These are phyloP conservation scores for Oncopodura yosiiana DNA, from an alignment of 1,140 invertebrate genomes.

Conservation along the genomic window DNA sequence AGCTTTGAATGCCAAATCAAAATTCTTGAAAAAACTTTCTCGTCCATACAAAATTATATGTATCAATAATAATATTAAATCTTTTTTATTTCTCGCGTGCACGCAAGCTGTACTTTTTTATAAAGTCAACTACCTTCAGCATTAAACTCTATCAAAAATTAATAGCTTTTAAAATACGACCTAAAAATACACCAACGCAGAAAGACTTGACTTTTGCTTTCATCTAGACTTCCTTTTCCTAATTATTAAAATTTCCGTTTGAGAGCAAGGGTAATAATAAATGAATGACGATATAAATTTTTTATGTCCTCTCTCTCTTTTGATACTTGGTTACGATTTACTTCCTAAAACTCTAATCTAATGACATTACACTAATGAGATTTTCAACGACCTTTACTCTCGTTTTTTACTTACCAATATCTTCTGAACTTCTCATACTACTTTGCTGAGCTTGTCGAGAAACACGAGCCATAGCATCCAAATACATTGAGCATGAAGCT, in stretches of 20 bases:
- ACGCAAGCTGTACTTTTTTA: too few relatives aligned
- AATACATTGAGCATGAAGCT: conserved; percentile 71
- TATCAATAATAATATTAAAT: too few relatives aligned
- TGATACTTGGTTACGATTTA: not conserved
- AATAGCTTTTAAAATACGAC: too few relatives aligned
- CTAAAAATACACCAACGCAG: too few relatives aligned
- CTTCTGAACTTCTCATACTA: conserved; percentile 74
- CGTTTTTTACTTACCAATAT: conserved; percentile 62
- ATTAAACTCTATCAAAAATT: too few relatives aligned
- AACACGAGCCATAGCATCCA: conserved; percentile 74
- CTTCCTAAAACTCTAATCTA: not conserved
- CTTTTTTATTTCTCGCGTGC: too few relatives aligned
- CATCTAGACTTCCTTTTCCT: too few relatives aligned
- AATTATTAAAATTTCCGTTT: too few relatives aligned
- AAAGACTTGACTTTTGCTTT: conserved; percentile 2
- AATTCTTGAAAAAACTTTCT: too few relatives aligned
- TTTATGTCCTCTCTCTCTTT: not conserved
- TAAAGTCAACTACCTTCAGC: too few relatives aligned
- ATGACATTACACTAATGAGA: not conserved
- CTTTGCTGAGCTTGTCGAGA: conserved; percentile 76
- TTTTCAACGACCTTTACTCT: not conserved
- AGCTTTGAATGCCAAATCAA: too few relatives aligned
- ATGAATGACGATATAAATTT: not conserved
- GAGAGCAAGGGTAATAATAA: not conserved
- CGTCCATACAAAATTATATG: too few relatives aligned